Conservation (phyloP, 2,113 vertebrate species). For the Sprattus sprattus region DNA sequence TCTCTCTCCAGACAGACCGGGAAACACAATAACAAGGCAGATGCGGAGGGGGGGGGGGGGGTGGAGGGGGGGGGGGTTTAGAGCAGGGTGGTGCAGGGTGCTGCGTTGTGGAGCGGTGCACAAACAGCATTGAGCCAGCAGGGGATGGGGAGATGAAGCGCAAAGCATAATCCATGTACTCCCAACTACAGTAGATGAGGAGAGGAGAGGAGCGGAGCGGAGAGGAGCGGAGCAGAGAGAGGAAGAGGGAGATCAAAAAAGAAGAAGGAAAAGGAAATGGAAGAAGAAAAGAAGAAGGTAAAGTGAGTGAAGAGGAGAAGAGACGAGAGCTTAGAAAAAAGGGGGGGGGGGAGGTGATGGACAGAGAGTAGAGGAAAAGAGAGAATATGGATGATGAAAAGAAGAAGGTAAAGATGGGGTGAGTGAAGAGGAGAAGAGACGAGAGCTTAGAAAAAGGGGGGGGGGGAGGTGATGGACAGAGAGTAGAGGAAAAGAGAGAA, state of each 20-base stretch:
- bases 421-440: no score
- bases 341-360: background rate
- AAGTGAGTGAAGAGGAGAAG: no score
- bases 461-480: background rate
- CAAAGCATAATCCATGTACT: background rate
- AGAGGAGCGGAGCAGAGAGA: background rate
- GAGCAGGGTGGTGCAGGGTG: background rate
- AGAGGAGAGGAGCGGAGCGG: background rate
- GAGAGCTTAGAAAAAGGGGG: background rate
- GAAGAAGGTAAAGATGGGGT: no score
- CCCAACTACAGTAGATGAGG: background rate
- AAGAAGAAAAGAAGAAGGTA: no score
- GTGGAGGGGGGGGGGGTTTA: no score
- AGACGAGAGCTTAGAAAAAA: background rate
- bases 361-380: background rate
- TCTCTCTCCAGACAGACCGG: conserved; percentile 1
- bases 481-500: background rate
- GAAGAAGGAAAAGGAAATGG: background rate
- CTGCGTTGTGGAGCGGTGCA: background rate
- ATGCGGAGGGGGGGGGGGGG: no score
- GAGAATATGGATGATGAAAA: background rate
- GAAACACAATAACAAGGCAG: conserved; percentile 29
- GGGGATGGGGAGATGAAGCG: background rate
- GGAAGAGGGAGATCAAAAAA: background rate
- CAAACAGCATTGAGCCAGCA: background rate